Conservation (phyloP, 1,140 invertebrate genomes). For the Cylas formicarius region DNA sequence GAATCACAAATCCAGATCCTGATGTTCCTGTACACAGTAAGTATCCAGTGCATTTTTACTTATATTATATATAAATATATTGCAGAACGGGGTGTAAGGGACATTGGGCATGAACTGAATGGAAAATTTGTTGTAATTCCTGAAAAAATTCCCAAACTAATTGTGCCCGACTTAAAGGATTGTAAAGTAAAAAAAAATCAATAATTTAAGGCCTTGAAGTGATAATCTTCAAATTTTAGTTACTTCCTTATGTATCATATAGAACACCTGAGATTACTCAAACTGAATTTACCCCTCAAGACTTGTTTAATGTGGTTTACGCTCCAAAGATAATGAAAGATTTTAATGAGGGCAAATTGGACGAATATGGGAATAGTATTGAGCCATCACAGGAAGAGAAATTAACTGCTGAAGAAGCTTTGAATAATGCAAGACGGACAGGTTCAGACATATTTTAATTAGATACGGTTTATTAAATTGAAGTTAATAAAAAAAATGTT, state of each 20-base stretch:
- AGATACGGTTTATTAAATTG: not conserved
- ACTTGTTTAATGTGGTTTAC: conserved; percentile 80
- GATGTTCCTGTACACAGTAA: no score
- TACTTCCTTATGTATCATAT: conserved; percentile 94
- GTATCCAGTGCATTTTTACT: no score
- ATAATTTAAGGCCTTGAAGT: no score
- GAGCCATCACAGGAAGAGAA: conserved; percentile 67
- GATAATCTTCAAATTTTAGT: no score
- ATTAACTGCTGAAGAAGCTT: conserved; percentile 64
- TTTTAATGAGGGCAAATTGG: conserved; percentile 63
- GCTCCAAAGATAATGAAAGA: conserved; percentile 72
- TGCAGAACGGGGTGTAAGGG: conserved; percentile 58
- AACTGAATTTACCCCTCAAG: conserved; percentile 72
- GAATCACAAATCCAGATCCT: no score
- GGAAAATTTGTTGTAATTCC: conserved; percentile 58
- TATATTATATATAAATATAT: no score
- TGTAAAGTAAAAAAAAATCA: conserved; percentile 48
- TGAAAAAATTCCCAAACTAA: conserved; percentile 88
- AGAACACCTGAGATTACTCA: conserved; percentile 64
- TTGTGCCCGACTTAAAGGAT: conserved; percentile 81
- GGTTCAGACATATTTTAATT: conserved; percentile 68
- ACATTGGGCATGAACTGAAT: conserved; percentile 50
- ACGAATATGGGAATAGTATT: conserved; percentile 57
- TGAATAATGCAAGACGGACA: conserved; percentile 57
- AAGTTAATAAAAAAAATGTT: conserved; percentile 2